phyloP scores from a whole-genome alignment of 2,797 vertebrate species.

The Eupleurogrammus muticus region DNA sequence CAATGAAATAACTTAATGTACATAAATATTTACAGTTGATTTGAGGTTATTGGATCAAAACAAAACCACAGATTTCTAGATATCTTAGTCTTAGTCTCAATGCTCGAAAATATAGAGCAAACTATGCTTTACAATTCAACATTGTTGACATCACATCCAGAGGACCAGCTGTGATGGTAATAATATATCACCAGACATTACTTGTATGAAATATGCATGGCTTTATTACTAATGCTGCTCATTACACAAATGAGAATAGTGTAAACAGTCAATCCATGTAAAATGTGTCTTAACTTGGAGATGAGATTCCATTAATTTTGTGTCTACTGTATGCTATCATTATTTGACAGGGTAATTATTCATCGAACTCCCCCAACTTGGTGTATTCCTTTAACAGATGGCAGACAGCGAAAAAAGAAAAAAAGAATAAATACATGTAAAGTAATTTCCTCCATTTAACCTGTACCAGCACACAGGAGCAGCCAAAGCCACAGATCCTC shows the following conservation, averaged over 20 bases:
- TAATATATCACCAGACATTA: too few relatives aligned
- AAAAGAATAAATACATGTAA: too few relatives aligned
- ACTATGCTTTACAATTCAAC: neutral
- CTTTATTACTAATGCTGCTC: conserved; percentile 40
- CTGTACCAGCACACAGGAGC: conserved; percentile 25
- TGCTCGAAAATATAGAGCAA: neutral
- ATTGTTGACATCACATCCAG: neutral
- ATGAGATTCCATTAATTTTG: conserved; percentile 1
- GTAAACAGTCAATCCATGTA: neutral
- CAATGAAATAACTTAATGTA: too few relatives aligned
- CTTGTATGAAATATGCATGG: conserved; percentile 3
- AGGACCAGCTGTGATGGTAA: neutral
- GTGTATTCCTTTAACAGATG: conserved; percentile 59
- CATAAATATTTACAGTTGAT: neutral
- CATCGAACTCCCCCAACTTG: conserved; percentile 42
- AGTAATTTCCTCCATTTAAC: conserved; percentile 35
- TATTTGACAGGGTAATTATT: conserved; percentile 5
- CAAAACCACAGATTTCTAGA: neutral
- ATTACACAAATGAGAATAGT: conserved; percentile 13
- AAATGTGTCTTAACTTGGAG: neutral
- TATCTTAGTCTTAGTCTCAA: neutral
- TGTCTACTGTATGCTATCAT: neutral
- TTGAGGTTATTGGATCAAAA: neutral
- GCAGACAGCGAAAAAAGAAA: conserved; percentile 59
- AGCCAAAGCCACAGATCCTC: conserved; percentile 44